These are phyloP conservation scores for Agelastica alni DNA, from an alignment of 2,888 invertebrate genomes.

Conservation along the genomic window DNA sequence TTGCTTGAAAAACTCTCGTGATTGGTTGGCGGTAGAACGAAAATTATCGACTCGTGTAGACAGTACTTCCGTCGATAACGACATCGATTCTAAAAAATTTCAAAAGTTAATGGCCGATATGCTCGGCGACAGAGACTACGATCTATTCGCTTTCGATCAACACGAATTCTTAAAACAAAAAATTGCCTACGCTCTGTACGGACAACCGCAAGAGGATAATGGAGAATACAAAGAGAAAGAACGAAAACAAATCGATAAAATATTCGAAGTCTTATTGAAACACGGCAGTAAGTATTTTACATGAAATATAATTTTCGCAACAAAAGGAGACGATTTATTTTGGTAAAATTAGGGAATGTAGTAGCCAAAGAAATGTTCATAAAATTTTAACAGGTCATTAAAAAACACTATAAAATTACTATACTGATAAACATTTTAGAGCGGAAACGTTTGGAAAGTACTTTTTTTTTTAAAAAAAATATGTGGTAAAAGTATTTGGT, in stretches of 20 bases:
- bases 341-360: no score
- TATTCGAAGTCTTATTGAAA: slow-evolving; percentile 42
- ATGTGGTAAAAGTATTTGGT: neutral
- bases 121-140: slow-evolving; percentile 61
- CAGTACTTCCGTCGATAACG: slow-evolving; percentile 29
- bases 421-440: no score
- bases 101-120: slow-evolving; percentile 65
- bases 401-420: no score
- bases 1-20: slow-evolving; percentile 35
- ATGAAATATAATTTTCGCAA: neutral
- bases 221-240: slow-evolving; percentile 41
- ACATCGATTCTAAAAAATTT: slow-evolving; percentile 47
- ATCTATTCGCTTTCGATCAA: slow-evolving; percentile 60
- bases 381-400: no score
- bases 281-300: slow-evolving; percentile 44
- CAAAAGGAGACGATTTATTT: no score
- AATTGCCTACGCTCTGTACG: slow-evolving; percentile 63
- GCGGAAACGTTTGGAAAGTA: no score
- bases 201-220: slow-evolving; percentile 59
- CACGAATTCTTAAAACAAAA: slow-evolving; percentile 61
- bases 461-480: neutral
- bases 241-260: slow-evolving; percentile 38
- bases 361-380: no score
- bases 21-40: slow-evolving; percentile 34
- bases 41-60: slow-evolving; percentile 33